These are phyloP conservation scores for Protonibea diacanthus DNA, from an alignment of 2,797 vertebrate genomes.

Conservation along the genomic window DNA sequence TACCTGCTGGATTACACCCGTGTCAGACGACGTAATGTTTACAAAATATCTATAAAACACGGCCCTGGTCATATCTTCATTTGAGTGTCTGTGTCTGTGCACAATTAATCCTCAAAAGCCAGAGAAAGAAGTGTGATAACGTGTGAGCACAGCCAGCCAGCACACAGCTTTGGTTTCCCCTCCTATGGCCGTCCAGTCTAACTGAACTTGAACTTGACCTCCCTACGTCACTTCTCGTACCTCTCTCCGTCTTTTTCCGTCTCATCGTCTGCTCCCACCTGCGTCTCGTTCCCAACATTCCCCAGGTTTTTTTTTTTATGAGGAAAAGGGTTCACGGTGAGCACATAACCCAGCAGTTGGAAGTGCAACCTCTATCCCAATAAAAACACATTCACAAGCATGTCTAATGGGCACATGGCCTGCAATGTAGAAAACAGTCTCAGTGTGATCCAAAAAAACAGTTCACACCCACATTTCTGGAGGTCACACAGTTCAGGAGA, in stretches of 20 bases:
- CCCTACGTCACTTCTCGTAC: slow-evolving; percentile 5
- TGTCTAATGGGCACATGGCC: slow-evolving; percentile 47
- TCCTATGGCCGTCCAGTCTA: not conserved
- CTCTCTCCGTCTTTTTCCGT: not conserved
- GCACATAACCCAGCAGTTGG: slow-evolving; percentile 47
- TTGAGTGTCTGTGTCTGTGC: not conserved
- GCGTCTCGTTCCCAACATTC: slow-evolving; percentile 59
- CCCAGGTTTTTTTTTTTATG: slow-evolving; percentile 49
- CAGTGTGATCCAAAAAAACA: slow-evolving; percentile 25
- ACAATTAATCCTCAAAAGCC: too few relatives aligned
- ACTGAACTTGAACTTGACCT: slow-evolving; percentile 14
- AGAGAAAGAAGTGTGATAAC: too few relatives aligned
- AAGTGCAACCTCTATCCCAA: slow-evolving; percentile 53
- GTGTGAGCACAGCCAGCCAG: not conserved
- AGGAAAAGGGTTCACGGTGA: slow-evolving; percentile 41
- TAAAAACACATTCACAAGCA: slow-evolving; percentile 64
- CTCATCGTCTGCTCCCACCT: slow-evolving; percentile 44
- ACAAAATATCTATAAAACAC: slow-evolving; percentile 2
- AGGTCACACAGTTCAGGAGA: slow-evolving; percentile 22
- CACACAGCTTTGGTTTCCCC: not conserved
- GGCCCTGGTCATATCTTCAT: not conserved
- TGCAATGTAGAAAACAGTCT: slow-evolving; percentile 58
- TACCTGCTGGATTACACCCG: slow-evolving; percentile 1
- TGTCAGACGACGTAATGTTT: not conserved
- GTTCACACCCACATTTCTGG: slow-evolving; percentile 34